Conservation (phyloP, 2,797 vertebrate genomes). For the Myripristis jacobus region DNA sequence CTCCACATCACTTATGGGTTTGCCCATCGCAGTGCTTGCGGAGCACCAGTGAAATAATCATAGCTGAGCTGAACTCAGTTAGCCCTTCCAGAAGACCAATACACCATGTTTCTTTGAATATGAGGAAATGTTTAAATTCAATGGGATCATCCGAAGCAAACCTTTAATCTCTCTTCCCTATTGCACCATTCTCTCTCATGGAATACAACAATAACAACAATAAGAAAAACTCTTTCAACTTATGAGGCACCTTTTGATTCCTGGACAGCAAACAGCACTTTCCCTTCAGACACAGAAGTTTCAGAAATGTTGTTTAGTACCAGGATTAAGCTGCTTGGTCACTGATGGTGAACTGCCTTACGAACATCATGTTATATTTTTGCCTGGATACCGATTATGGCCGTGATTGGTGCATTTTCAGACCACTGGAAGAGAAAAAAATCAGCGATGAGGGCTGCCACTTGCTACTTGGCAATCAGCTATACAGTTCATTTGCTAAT, state of each 20-base stretch:
- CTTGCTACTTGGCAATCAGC: neutral
- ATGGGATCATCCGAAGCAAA: conserved; percentile 24
- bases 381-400: neutral
- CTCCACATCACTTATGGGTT: conserved; percentile 29
- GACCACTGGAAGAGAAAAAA: neutral
- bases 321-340: too few species aligned
- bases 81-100: conserved; percentile 42
- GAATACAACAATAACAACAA: too few species aligned
- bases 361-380: too few species aligned
- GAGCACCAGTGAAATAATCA: conserved; percentile 36
- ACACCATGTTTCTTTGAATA: conserved; percentile 31
- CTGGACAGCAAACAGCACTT: neutral
- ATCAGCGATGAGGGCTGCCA: too few species aligned
- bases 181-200: neutral
- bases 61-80: conserved; percentile 20
- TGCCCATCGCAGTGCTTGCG: conserved; percentile 11
- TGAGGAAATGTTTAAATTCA: conserved; percentile 33
- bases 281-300: neutral
- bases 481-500: neutral
- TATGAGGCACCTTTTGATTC: neutral
- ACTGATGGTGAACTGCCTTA: too few species aligned
- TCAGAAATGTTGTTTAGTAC: neutral
- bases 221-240: neutral
- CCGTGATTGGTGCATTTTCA: conserved; percentile 3
- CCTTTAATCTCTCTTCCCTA: neutral